Evolutionary conservation across 2,888 invertebrate genomes (phyloP).

Genomic region (Silvanus unidentatus): DNA sequence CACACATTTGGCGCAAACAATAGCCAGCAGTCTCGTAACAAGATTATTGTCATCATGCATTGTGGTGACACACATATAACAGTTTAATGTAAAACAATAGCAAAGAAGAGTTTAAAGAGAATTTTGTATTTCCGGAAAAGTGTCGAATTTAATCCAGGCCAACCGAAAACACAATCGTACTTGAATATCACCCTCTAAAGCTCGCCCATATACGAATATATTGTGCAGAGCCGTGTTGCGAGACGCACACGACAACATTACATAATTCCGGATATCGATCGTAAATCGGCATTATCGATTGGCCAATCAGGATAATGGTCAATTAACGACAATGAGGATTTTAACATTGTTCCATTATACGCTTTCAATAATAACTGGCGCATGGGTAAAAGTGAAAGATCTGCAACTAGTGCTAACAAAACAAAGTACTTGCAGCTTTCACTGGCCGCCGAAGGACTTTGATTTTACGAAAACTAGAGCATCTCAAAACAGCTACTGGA

Average conservation of each 20-base stretch:
- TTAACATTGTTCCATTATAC: constrained; percentile 25
- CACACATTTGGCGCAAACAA: no score
- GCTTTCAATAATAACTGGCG: constrained; percentile 35
- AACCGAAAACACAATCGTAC: constrained; percentile 23
- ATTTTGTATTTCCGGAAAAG: constrained; percentile 25
- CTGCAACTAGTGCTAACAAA: constrained; percentile 6
- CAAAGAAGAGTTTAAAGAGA: constrained; percentile 8
- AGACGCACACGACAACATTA: no score
- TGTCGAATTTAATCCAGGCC: constrained; percentile 23
- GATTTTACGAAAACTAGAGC: constrained; percentile 8
- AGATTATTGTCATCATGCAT: constrained; percentile 11
- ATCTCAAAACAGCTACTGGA: no score
- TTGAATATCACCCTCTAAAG: constrained; percentile 2
- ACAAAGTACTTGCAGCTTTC: constrained; percentile 30
- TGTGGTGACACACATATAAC: constrained; percentile 12
- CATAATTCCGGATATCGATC: constrained; percentile 12
- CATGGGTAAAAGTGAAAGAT: constrained; percentile 38
- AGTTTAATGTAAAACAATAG: constrained; percentile 11
- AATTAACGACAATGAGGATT: constrained; percentile 15
- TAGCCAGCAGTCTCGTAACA: constrained; percentile 15
- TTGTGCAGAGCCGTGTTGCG: no score
- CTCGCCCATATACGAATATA: no score
- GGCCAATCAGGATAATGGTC: constrained; percentile 13
- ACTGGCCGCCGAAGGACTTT: constrained; percentile 17
- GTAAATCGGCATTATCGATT: constrained; percentile 10